A percentile compares a stretch with the other conserved stretches of the same genome.
Evolutionary conservation across 2,113 vertebrate species (phyloP).

Genomic region (Sceloporus tristichus): DNA sequence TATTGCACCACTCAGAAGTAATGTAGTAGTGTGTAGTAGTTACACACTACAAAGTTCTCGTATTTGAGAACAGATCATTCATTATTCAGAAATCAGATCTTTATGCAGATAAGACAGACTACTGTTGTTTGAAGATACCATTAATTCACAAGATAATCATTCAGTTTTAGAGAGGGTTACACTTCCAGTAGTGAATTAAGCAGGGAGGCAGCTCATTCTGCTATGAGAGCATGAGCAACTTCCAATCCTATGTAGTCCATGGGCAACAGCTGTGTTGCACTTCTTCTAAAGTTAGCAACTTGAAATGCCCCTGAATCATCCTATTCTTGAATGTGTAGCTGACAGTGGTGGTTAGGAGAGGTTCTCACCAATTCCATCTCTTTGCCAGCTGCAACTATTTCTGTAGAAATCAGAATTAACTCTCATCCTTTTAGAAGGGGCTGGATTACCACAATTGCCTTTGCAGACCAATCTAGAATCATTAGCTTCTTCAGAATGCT

Average conservation of each 20-base stretch:
- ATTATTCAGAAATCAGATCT: neutral
- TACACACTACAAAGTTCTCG: neutral
- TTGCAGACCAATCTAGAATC: neutral
- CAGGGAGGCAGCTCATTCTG: no score
- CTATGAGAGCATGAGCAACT: no score
- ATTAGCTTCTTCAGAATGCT: neutral
- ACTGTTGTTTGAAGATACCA: neutral
- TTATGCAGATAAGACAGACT: neutral
- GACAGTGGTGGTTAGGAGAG: neutral
- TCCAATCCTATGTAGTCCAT: no score
- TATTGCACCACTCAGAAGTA: neutral
- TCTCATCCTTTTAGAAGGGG: neutral
- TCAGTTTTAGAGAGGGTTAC: neutral
- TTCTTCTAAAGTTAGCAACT: neutral
- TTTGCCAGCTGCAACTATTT: neutral
- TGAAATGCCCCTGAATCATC: neutral
- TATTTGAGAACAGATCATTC: neutral
- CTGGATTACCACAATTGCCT: neutral
- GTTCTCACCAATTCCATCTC: neutral
- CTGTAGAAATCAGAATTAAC: neutral
- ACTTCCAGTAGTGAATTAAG: neutral
- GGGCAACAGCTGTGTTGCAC: neutral
- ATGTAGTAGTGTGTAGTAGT: neutral
- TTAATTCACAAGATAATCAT: neutral
- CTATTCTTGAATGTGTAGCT: neutral